These are phyloP conservation scores for Cinclus cinclus DNA, from an alignment of 2,113 vertebrate species.

Conservation along the genomic window DNA sequence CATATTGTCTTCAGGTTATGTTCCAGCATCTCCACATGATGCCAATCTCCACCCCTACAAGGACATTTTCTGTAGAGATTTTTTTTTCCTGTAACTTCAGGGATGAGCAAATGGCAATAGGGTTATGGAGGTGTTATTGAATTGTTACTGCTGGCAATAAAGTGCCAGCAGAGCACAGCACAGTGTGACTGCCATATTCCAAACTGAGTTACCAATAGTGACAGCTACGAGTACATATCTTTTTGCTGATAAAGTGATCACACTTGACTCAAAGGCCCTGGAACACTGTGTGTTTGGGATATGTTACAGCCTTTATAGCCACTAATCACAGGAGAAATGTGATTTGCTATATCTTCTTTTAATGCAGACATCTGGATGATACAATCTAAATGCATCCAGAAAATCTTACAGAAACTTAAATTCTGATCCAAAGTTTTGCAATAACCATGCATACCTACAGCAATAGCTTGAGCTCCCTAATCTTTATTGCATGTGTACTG, in stretches of 20 bases:
- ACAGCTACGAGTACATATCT: background rate
- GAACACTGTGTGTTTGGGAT: background rate
- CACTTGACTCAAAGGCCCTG: slow-evolving; percentile 9
- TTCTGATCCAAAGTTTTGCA: background rate
- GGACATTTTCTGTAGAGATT: background rate
- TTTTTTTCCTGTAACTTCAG: background rate
- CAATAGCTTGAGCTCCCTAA: background rate
- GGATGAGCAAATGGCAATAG: slow-evolving; percentile 6
- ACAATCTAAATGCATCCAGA: background rate
- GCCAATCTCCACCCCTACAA: background rate
- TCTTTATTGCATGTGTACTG: background rate
- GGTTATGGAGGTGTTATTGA: slow-evolving; percentile 36
- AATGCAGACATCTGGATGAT: background rate
- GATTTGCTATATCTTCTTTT: background rate
- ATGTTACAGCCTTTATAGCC: background rate
- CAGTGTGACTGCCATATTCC: background rate
- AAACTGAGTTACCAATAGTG: slow-evolving; percentile 37
- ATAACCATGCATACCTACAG: background rate
- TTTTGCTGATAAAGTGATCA: slow-evolving; percentile 18
- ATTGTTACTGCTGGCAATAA: slow-evolving; percentile 43
- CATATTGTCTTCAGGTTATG: background rate
- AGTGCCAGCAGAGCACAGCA: slow-evolving; percentile 19
- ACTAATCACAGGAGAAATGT: background rate
- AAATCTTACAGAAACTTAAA: background rate
- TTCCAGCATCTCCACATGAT: background rate